Conservation (phyloP, 2,888 invertebrate species). For the Orthonevra nobilis region DNA sequence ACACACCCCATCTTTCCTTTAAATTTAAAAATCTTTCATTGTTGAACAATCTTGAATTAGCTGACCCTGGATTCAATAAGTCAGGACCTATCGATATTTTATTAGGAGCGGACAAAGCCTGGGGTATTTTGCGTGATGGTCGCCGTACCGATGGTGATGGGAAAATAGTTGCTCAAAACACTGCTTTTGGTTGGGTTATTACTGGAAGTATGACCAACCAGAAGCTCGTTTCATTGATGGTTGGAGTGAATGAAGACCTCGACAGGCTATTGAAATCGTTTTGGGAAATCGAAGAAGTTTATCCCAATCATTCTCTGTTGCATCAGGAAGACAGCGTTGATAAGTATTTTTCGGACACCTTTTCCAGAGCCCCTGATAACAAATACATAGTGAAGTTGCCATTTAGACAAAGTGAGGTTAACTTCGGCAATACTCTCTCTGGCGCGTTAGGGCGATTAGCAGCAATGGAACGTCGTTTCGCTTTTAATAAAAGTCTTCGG, state of each 20-base stretch:
- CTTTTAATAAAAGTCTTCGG: not conserved
- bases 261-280: not conserved
- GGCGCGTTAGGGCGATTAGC: not conserved
- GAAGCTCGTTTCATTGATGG: not conserved
- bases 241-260: not conserved
- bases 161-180: not conserved
- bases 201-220: not conserved
- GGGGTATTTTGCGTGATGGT: not conserved
- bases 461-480: slow-evolving; percentile 11
- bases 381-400: slow-evolving; percentile 17
- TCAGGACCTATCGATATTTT: not conserved
- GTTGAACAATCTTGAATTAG: not conserved
- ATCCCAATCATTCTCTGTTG: not conserved
- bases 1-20: not conserved
- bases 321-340: not conserved
- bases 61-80: slow-evolving; percentile 3
- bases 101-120: not conserved
- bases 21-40: not conserved
- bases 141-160: not conserved
- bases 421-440: slow-evolving; percentile 9
- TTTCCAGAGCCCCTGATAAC: not conserved
- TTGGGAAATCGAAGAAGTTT: slow-evolving; percentile 1
- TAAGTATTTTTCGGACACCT: not conserved
- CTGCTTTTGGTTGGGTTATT: not conserved
- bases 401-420: not conserved